Evolutionary conservation across 2,113 vertebrate species (phyloP).

Genomic region (Cyprinus carpio): DNA sequence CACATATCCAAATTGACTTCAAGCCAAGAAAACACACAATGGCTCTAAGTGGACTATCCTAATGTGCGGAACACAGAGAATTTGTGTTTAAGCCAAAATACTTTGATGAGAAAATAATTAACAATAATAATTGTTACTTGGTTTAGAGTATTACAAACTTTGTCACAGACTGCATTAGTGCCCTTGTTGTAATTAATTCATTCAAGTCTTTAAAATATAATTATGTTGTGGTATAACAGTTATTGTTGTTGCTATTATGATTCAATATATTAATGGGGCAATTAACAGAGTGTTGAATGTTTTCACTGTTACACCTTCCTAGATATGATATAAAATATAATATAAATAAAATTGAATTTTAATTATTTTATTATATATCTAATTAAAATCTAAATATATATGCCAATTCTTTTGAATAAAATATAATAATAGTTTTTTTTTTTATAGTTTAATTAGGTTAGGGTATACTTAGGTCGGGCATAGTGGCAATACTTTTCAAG

Average conservation of each 20-base stretch:
- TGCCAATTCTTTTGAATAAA: too few species aligned
- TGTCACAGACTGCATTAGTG: not conserved
- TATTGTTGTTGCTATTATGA: not conserved
- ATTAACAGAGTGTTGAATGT: not conserved
- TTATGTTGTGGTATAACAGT: not conserved
- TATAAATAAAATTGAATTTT: too few species aligned
- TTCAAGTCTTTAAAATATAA: not conserved
- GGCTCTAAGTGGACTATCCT: constrained; percentile 54
- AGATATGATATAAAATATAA: too few species aligned
- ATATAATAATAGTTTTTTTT: not conserved
- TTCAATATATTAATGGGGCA: not conserved
- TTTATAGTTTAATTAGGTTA: not conserved
- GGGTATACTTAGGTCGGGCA: not conserved
- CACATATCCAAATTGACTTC: constrained; percentile 56
- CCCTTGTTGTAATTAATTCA: not conserved
- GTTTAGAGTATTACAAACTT: not conserved
- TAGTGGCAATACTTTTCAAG: constrained; percentile 7
- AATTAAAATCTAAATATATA: too few species aligned
- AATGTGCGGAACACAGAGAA: constrained; percentile 46
- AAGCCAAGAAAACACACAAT: constrained; percentile 57
- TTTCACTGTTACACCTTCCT: too few species aligned
- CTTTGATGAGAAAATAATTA: constrained; percentile 2
- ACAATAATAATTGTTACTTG: not conserved
- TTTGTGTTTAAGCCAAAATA: constrained; percentile 43
- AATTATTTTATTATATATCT: too few species aligned